A percentile compares a stretch with the other conserved stretches of the same genome.
These are phyloP conservation scores for Siphlonurus alternatus DNA, from an alignment of 2,888 invertebrate genomes.

Conservation along the genomic window DNA sequence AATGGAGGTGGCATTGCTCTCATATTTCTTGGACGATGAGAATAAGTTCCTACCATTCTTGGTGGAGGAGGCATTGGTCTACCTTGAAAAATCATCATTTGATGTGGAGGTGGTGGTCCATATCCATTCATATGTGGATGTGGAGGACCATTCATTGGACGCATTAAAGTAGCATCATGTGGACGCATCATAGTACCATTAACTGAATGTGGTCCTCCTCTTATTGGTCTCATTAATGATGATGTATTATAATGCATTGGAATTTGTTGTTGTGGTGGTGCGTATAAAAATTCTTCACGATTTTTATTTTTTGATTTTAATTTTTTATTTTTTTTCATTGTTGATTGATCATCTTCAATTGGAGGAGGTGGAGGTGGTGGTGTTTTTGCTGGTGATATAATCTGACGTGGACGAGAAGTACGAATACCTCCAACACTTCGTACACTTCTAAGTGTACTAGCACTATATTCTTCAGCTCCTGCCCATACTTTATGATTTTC, in stretches of 20 bases:
- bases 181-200: slow-evolving; percentile 19
- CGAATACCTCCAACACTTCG: slow-evolving; percentile 22
- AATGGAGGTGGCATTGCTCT: slow-evolving; percentile 15
- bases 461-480: slow-evolving; percentile 52
- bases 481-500: slow-evolving; percentile 93
- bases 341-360: slow-evolving; percentile 44
- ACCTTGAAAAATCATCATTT: slow-evolving; percentile 21
- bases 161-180: slow-evolving; percentile 16
- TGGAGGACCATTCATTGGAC: slow-evolving; percentile 7
- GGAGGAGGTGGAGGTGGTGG: slow-evolving; percentile 55
- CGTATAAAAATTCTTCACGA: slow-evolving; percentile 25
- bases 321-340: slow-evolving; percentile 27
- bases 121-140: slow-evolving; percentile 14
- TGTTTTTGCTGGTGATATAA: slow-evolving; percentile 59
- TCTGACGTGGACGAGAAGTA: slow-evolving; percentile 57
- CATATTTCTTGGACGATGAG: slow-evolving; percentile 15
- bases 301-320: slow-evolving; percentile 26
- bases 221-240: slow-evolving; percentile 4
- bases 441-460: slow-evolving; percentile 30
- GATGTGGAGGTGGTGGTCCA: slow-evolving; percentile 18
- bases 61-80: background rate
- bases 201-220: slow-evolving; percentile 5
- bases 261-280: slow-evolving; percentile 19
- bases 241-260: slow-evolving; percentile 8
- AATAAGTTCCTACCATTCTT: slow-evolving; percentile 14